These are phyloP conservation scores for Sinella curviseta DNA, from an alignment of 1,140 invertebrate genomes.

Conservation along the genomic window DNA sequence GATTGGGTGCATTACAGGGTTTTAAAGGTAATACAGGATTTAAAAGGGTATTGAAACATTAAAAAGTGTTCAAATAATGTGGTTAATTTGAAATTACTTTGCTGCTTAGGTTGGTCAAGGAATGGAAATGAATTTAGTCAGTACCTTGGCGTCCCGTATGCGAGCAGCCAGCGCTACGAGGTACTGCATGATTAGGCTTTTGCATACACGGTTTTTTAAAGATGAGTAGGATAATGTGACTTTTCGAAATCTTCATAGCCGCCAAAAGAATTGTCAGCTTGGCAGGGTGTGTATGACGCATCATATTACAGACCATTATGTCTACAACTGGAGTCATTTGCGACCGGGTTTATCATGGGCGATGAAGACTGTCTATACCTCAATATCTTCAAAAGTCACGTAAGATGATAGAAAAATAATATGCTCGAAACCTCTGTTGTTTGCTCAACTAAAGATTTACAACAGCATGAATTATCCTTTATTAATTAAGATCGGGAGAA, in stretches of 20 bases:
- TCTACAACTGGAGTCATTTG: background rate
- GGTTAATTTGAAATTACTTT: too few relatives aligned
- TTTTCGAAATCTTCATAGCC: background rate
- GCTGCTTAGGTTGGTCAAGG: conserved; percentile 29
- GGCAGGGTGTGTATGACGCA: background rate
- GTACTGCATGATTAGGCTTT: background rate
- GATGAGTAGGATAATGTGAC: background rate
- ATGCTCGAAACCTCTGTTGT: background rate
- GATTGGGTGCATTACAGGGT: background rate
- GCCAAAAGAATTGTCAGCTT: background rate
- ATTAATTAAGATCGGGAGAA: background rate
- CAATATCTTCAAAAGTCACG: background rate
- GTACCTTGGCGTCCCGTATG: conserved; percentile 35
- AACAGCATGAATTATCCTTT: background rate
- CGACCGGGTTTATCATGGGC: background rate
- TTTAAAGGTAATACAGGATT: too few relatives aligned
- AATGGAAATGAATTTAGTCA: conserved; percentile 28
- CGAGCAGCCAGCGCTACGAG: background rate
- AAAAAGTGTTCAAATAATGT: too few relatives aligned
- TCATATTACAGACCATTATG: background rate
- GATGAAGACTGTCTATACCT: background rate
- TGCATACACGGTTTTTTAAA: background rate
- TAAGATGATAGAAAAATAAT: background rate
- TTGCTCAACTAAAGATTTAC: background rate
- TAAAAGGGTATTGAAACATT: too few relatives aligned